Evolutionary conservation across 37 sponge, comb jelly and placozoan genomes (phyloP), one percentile per base, ranked within the genome.

Genomic region (Eunapius fragilis): DNA sequence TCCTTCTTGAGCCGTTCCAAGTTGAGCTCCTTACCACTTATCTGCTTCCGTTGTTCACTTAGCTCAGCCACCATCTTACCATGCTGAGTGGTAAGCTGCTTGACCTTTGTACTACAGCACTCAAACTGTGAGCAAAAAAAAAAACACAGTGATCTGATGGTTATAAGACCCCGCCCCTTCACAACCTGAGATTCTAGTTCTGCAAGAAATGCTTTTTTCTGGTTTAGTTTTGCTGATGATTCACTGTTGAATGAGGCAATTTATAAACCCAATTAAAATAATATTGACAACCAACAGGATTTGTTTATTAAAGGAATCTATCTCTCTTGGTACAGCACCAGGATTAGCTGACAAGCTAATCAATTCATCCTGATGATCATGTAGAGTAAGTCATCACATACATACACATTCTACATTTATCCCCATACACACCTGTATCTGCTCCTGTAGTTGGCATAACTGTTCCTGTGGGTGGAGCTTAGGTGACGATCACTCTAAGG

Each of bases 301-400:
- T n/a, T 78, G 68, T 79, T 78, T 84, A 14, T 79, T 70, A 67
- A 84, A 9, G 23, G 79, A 25, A 17, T 87, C 92, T 26, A 88
- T 85, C 37, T 92, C 92, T 41, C 84, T 84, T 31, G 92, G 88
- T n/a, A 92, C 41, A 32, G 80, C 77, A 28, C 50, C 69, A 58
- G 88, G 89, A 5, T 67, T 78, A 80, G 74, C 38, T 17, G 75
- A 47, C 27, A 87, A 35, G 17, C 67, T 47, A 47, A 86, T 79
- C 34, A 87, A 79, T 14, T 87, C 84, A 77, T 72, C 49, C 85
- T 87, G 68, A 32, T 75, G n/a, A n/a, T n/a, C n/a, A n/a, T 10
- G 47, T 45, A 9, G 47, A 45, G 47, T 11, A 9, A 45, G 4
- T 45, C 7, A 45, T n/a, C n/a, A 45, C 47, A 4, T 11, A 45